A percentile compares a stretch with the other conserved stretches of the same genome.
Evolutionary conservation across 2,797 vertebrate genomes (phyloP).

Genomic region (Gambelia wislizenii): DNA sequence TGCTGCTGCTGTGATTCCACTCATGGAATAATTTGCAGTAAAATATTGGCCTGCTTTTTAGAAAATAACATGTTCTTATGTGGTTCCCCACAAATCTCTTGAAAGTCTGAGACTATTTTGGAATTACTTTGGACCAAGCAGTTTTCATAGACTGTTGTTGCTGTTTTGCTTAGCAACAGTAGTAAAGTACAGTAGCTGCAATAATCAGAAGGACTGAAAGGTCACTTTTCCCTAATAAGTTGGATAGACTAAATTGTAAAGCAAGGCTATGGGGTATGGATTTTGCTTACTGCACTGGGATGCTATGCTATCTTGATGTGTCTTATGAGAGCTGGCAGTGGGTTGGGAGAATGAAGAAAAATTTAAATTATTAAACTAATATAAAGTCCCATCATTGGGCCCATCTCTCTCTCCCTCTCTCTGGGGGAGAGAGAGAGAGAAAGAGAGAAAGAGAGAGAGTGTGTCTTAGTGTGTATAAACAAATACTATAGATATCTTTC

Average conservation of each 20-base stretch:
- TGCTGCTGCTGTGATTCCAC: too few relatives aligned
- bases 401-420: not conserved
- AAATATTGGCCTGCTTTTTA: not conserved
- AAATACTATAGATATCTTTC: conserved; percentile 22
- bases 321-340: not conserved
- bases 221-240: conserved; percentile 26
- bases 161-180: not conserved
- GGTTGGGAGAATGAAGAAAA: conserved; percentile 30
- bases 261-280: not conserved
- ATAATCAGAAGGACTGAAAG: not conserved
- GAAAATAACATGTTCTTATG: not conserved
- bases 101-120: not conserved
- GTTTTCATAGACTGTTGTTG: not conserved
- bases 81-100: not conserved
- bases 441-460: too few relatives aligned
- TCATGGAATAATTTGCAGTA: not conserved
- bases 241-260: conserved; percentile 15
- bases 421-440: conserved; percentile 3
- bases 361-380: conserved; percentile 45
- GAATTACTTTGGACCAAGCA: conserved; percentile 10
- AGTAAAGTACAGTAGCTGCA: not conserved
- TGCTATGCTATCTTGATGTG: conserved; percentile 47
- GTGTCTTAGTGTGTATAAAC: not conserved
- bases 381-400: not conserved
- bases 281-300: conserved; percentile 17